Evolutionary conservation across 2,888 invertebrate species (phyloP), one percentile per base, ranked within the genome.

Genomic region (Dasysyrphus tricinctus): DNA sequence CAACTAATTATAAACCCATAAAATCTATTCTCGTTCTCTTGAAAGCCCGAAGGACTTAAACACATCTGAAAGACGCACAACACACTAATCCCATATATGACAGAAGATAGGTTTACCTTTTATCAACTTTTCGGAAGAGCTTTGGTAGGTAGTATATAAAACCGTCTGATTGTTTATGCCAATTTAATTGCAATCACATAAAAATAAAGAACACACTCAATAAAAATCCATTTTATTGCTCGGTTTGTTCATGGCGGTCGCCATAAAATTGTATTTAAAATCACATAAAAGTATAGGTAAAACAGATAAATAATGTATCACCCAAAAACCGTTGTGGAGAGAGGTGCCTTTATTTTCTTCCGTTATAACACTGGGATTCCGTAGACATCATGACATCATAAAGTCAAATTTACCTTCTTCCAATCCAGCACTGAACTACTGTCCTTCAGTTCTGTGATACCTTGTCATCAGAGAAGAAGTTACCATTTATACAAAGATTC

Each of bases 171-270:
- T 79, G 82, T 86, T 86, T 82, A 86, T 82, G 86, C 82, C 82
- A 79, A 86, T 86, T 86, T 86, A 86, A 86, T 86, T 75, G 70
- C 79, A 82, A 74, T 75, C 74, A 74, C 59, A 86, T 82, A 86
- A 86, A 82, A 86, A 75, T 86, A 79, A 86, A 79, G 82, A 86
- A 82, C 78, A 75, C 86, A 86, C 86, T 79, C 82, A 86, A 86
- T 86, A 86, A 86, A 85, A 79, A 82, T 67, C 75, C 16, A 49
- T 86, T 86, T 86, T 86, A 86, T 85, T 81, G 77, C 77, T 78
- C 61, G 59, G 81, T 70, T 77, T 86, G 82, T 75, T 78, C 74
- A 61, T 86, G 78, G 82, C 78, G 82, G 75, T 59, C 59, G 59
- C 75, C 78, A 78, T 86, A 82, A 86, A 86, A 86, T 24, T 69